Conservation (phyloP, 2,888 invertebrate genomes). For the Apotomis turbidana region DNA sequence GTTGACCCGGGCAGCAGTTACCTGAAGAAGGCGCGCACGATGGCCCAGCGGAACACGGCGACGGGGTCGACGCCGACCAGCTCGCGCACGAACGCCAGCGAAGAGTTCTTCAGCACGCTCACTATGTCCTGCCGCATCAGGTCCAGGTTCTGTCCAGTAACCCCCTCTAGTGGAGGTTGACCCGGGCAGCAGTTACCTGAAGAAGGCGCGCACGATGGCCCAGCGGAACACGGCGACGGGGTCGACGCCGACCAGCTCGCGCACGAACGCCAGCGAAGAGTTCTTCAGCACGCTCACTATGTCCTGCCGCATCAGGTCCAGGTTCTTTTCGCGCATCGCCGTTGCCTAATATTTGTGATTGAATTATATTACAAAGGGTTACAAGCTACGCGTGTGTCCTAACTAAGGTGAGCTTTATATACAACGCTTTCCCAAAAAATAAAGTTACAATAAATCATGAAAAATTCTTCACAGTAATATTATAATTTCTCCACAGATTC, state of each 20-base stretch:
- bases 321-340: slow-evolving; percentile 97
- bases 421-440: too few species aligned
- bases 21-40: slow-evolving; percentile 94
- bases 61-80: slow-evolving; percentile 96
- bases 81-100: slow-evolving; percentile 96
- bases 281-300: slow-evolving; percentile 97
- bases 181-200: slow-evolving; percentile 70
- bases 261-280: slow-evolving; percentile 95
- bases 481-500: too few species aligned
- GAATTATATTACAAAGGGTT: neutral
- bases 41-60: slow-evolving; percentile 97
- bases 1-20: slow-evolving; percentile 44
- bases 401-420: too few species aligned
- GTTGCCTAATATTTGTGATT: slow-evolving; percentile 80
- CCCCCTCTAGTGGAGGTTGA: neutral
- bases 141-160: too few species aligned
- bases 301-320: slow-evolving; percentile 97
- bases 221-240: slow-evolving; percentile 96
- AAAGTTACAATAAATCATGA: too few species aligned
- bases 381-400: neutral
- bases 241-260: slow-evolving; percentile 96
- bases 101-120: slow-evolving; percentile 96
- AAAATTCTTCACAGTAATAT: too few species aligned
- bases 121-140: slow-evolving; percentile 71
- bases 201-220: slow-evolving; percentile 96